These are phyloP conservation scores for Drosophila auraria DNA, from an alignment of 1,140 invertebrate species.

Conservation along the genomic window DNA sequence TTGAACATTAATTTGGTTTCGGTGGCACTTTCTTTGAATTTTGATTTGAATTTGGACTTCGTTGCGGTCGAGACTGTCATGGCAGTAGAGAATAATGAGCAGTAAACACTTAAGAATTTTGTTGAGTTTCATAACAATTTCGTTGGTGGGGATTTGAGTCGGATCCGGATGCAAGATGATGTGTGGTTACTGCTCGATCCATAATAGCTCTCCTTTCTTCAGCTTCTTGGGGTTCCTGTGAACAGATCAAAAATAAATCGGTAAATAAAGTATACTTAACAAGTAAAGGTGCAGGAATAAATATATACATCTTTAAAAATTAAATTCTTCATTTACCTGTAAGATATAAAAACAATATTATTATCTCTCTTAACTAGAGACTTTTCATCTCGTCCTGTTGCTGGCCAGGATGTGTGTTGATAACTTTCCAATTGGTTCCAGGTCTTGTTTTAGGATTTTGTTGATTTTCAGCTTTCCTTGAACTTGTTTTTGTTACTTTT, in stretches of 20 bases:
- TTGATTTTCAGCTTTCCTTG: slow-evolving; percentile 32
- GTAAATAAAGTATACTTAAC: neutral
- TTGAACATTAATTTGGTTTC: slow-evolving; percentile 36
- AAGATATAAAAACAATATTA: slow-evolving; percentile 80
- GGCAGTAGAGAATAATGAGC: slow-evolving; percentile 73
- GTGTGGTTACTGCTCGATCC: slow-evolving; percentile 57
- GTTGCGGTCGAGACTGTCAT: slow-evolving; percentile 45
- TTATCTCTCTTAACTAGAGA: slow-evolving; percentile 63
- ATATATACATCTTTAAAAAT: no score
- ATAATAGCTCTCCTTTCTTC: slow-evolving; percentile 60
- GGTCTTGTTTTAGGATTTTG: slow-evolving; percentile 30
- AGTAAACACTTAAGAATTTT: slow-evolving; percentile 75
- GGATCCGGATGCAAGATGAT: slow-evolving; percentile 25
- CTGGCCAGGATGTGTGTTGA: slow-evolving; percentile 36
- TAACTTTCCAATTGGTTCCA: slow-evolving; percentile 71
- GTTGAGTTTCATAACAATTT: slow-evolving; percentile 82
- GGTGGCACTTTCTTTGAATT: slow-evolving; percentile 32
- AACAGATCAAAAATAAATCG: neutral
- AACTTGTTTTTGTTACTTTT: slow-evolving; percentile 43
- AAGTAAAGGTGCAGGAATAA: no score
- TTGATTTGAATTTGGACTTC: slow-evolving; percentile 14
- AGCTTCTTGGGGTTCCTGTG: slow-evolving; percentile 54
- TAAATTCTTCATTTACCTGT: slow-evolving; percentile 54
- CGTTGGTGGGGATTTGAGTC: slow-evolving; percentile 35
- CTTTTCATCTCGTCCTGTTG: slow-evolving; percentile 34